phyloP scores from a whole-genome alignment of 2,797 vertebrate genomes.

The Poeciliopsis turneri region DNA sequence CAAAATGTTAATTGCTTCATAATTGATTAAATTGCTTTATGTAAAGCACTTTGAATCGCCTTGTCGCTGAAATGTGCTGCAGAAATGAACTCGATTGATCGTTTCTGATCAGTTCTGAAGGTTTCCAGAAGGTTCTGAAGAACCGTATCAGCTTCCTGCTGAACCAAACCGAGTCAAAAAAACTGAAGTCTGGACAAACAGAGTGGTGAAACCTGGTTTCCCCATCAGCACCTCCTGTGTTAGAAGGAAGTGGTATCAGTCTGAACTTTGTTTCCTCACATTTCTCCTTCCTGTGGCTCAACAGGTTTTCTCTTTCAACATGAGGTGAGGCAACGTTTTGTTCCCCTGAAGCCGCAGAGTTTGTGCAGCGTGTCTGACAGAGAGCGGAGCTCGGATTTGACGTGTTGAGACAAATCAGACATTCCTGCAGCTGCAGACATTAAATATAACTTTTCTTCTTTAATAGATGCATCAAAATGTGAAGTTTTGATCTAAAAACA shows the following conservation, averaged over 20 bases:
- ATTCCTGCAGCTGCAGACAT: not conserved
- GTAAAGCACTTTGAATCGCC: no score
- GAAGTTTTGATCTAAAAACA: no score
- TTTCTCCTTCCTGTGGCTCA: not conserved
- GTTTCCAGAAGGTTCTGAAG: not conserved
- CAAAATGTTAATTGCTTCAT: no score
- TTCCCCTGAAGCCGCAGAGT: constrained; percentile 16
- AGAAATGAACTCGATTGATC: not conserved
- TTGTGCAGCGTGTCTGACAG: not conserved
- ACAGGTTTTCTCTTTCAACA: constrained; percentile 30
- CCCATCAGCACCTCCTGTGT: not conserved
- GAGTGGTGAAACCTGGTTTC: constrained; percentile 11
- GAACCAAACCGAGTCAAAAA: not conserved
- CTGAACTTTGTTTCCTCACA: not conserved
- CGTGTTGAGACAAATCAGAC: no score
- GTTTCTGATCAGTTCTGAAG: not conserved
- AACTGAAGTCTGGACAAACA: not conserved
- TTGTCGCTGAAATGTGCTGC: no score
- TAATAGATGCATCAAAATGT: no score
- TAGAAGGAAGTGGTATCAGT: constrained; percentile 19
- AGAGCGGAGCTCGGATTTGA: constrained; percentile 8
- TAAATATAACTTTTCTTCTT: not conserved
- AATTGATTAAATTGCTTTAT: no score
- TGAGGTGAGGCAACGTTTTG: constrained; percentile 33
- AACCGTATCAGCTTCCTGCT: not conserved